phyloP scores from a whole-genome alignment of 1,140 invertebrate species.

The Neuroterus valhalla region DNA sequence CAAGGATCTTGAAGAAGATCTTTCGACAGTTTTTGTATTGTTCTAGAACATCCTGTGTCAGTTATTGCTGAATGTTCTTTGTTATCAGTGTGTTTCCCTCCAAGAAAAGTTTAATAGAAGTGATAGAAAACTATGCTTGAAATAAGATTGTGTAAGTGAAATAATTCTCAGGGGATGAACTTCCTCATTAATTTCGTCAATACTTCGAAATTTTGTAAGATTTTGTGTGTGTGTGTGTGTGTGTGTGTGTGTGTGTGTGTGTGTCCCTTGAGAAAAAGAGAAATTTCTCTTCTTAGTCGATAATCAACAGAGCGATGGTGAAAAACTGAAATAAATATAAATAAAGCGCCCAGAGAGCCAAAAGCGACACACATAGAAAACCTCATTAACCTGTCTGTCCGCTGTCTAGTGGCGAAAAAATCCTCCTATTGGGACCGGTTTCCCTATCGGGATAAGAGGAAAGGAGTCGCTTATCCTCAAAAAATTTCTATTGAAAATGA shows the following conservation, averaged over 20 bases:
- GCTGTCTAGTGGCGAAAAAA: constrained; percentile 11
- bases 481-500: too few relatives aligned
- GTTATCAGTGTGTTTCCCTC: too few relatives aligned
- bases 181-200: not conserved
- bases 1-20: too few relatives aligned
- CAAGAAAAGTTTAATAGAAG: too few relatives aligned
- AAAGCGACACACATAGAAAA: not conserved
- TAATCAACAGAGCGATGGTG: not conserved
- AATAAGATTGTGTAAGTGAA: too few relatives aligned
- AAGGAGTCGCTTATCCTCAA: not conserved
- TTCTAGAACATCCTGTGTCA: too few relatives aligned
- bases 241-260: not conserved
- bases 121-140: too few relatives aligned
- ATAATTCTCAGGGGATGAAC: not conserved
- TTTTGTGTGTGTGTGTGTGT: too few relatives aligned
- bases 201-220: not conserved
- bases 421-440: constrained; percentile 1
- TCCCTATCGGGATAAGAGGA: constrained; percentile 16
- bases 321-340: constrained; percentile 21
- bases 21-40: too few relatives aligned
- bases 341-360: constrained; percentile 1
- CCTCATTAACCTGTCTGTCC: constrained; percentile 1
- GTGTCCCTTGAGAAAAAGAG: constrained; percentile 3
- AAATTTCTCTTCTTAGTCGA: not conserved
- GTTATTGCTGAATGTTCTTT: too few relatives aligned